Percentiles rank a stretch among this genome's conserved stretches.
phyloP scores from a whole-genome alignment of 1,140 invertebrate species.

The Drosophila melanica region DNA sequence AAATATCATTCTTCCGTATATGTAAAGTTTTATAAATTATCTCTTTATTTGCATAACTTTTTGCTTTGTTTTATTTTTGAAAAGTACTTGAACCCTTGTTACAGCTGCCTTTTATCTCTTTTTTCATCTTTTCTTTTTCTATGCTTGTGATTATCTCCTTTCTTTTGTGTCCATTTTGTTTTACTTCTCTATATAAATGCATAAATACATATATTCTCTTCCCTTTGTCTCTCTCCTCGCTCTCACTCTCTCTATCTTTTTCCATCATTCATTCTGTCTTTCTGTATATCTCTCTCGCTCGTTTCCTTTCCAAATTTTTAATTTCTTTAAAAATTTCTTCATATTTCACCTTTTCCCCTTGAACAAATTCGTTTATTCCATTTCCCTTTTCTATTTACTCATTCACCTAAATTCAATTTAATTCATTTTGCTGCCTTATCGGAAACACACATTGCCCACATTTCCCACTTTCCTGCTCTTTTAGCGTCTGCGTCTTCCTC shows the following conservation, averaged over 20 bases:
- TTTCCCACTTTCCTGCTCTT: background rate
- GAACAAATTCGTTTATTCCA: slow-evolving; percentile 11
- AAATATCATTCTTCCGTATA: background rate
- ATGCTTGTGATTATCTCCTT: too few species aligned
- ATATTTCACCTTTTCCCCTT: background rate
- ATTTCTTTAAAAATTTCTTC: background rate
- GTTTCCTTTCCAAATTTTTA: too few species aligned
- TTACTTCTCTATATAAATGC: too few species aligned
- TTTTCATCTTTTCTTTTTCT: too few species aligned
- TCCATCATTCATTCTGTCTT: too few species aligned
- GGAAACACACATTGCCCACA: slow-evolving; percentile 24
- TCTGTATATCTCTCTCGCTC: too few species aligned
- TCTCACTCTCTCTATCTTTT: too few species aligned
- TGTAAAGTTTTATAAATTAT: background rate
- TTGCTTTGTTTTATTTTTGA: background rate
- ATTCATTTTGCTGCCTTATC: slow-evolving; percentile 18
- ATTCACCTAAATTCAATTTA: slow-evolving; percentile 19
- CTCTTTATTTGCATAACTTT: background rate
- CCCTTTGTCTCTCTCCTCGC: too few species aligned
- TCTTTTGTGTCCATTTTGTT: too few species aligned
- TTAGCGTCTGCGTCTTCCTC: background rate
- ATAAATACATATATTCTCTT: too few species aligned
- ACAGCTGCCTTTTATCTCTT: too few species aligned
- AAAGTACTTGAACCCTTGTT: too few species aligned
- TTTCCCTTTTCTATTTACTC: slow-evolving; percentile 25